phyloP scores from a whole-genome alignment of 1,140 invertebrate genomes.

The Bombus waltoni region DNA sequence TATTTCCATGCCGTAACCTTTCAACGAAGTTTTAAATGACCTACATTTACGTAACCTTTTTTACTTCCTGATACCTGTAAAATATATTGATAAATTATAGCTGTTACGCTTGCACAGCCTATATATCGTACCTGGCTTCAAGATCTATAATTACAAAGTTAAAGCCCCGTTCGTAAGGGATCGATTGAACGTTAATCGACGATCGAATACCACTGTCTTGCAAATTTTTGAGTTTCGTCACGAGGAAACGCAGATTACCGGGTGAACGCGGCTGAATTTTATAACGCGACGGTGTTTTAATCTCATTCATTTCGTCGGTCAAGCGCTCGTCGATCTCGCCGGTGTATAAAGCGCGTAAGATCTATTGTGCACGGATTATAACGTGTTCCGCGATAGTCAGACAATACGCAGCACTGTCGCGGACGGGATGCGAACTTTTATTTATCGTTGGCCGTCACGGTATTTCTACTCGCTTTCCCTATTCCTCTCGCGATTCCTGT shows the following conservation, averaged over 20 bases:
- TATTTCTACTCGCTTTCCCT: neutral
- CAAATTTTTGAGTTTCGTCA: neutral
- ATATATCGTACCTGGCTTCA: neutral
- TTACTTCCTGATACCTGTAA: neutral
- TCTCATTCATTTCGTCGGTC: neutral
- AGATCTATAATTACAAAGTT: neutral
- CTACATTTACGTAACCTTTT: too few species aligned
- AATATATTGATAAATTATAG: neutral
- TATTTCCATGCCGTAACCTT: too few species aligned
- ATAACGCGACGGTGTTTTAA: slow-evolving; percentile 1
- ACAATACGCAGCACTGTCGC: slow-evolving; percentile 5
- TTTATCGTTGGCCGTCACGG: slow-evolving; percentile 26
- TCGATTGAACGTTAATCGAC: neutral
- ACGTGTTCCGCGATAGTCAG: neutral
- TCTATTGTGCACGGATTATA: slow-evolving; percentile 5
- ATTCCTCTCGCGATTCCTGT: neutral
- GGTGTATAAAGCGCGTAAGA: neutral
- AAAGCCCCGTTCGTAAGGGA: neutral
- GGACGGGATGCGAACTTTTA: slow-evolving; percentile 29
- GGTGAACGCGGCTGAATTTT: neutral
- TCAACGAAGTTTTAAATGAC: too few species aligned
- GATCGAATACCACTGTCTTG: neutral
- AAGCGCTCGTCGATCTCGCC: neutral
- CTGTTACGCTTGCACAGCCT: too few species aligned
- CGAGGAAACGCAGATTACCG: neutral